These are phyloP conservation scores for Thera obeliscata DNA, from an alignment of 2,888 invertebrate species.

Conservation along the genomic window DNA sequence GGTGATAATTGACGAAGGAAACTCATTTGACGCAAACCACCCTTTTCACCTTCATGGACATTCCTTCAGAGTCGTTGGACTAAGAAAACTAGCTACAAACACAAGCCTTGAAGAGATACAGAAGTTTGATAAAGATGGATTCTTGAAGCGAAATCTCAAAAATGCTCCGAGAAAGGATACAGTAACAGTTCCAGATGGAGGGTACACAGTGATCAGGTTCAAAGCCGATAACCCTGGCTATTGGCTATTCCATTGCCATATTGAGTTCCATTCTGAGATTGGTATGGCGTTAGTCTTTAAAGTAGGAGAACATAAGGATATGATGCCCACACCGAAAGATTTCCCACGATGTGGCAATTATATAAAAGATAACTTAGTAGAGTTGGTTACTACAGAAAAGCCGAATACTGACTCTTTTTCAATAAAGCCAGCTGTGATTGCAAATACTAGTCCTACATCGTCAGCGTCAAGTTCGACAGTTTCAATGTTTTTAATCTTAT, in stretches of 20 bases:
- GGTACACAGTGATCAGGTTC: constrained; percentile 93
- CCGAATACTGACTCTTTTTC: constrained; percentile 66
- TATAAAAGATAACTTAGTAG: constrained; percentile 80
- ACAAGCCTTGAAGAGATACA: constrained; percentile 89
- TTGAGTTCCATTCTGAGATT: constrained; percentile 95
- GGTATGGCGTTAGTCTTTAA: constrained; percentile 95
- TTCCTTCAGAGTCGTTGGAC: constrained; percentile 92
- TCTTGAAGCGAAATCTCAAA: constrained; percentile 88
- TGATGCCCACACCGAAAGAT: constrained; percentile 88
- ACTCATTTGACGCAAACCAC: constrained; percentile 93
- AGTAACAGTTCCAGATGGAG: constrained; percentile 95
- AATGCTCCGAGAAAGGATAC: constrained; percentile 94
- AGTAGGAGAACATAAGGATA: constrained; percentile 91
- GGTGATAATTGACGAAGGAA: constrained; percentile 92
- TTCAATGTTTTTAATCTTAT: constrained; percentile 49
- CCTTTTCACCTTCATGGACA: constrained; percentile 95
- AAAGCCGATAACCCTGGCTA: constrained; percentile 94
- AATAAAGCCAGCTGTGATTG: constrained; percentile 75
- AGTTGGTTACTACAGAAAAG: constrained; percentile 67
- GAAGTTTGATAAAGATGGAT: constrained; percentile 87
- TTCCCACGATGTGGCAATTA: constrained; percentile 92
- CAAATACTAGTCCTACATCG: constrained; percentile 63
- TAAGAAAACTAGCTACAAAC: constrained; percentile 88
- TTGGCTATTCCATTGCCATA: constrained; percentile 97
- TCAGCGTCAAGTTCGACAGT: constrained; percentile 47